phyloP scores from a whole-genome alignment of 2,888 invertebrate species.

The Pelosia muscerda region DNA sequence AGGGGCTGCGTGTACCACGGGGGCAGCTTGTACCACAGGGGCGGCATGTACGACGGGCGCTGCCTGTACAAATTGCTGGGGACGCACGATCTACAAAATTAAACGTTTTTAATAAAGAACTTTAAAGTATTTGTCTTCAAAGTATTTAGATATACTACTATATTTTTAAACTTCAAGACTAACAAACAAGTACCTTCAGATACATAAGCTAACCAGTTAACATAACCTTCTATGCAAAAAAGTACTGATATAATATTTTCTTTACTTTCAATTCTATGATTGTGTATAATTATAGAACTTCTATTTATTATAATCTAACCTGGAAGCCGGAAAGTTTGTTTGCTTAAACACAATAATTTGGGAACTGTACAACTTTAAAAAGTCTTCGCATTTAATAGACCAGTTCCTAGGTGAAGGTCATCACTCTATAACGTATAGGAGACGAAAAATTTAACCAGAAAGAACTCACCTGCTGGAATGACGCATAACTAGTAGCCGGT shows the following conservation, averaged over 20 bases:
- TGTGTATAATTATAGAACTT: too few relatives aligned
- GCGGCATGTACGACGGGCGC: constrained; percentile 49
- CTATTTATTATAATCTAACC: too few relatives aligned
- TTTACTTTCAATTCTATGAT: too few relatives aligned
- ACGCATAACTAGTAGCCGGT: constrained; percentile 87
- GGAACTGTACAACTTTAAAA: too few relatives aligned
- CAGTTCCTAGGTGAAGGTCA: too few relatives aligned
- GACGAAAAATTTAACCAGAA: too few relatives aligned
- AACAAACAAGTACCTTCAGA: neutral
- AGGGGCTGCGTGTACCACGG: constrained; percentile 49
- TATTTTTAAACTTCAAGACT: neutral
- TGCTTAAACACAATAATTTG: too few relatives aligned
- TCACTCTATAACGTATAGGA: too few relatives aligned
- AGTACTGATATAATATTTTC: too few relatives aligned
- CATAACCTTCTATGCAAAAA: too few relatives aligned
- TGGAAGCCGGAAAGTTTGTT: too few relatives aligned
- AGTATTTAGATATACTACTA: neutral
- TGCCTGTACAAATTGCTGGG: constrained; percentile 51
- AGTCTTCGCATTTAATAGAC: too few relatives aligned
- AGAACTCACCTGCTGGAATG: constrained; percentile 76
- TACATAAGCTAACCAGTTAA: neutral
- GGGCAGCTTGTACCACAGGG: constrained; percentile 47
- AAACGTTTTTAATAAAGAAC: neutral
- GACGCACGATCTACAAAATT: constrained; percentile 62
- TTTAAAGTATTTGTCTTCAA: neutral